A percentile compares a stretch with the other conserved stretches of the same genome.
These are phyloP conservation scores for Drosophila pallidifrons DNA, from an alignment of 1,140 invertebrate genomes.

Conservation along the genomic window DNA sequence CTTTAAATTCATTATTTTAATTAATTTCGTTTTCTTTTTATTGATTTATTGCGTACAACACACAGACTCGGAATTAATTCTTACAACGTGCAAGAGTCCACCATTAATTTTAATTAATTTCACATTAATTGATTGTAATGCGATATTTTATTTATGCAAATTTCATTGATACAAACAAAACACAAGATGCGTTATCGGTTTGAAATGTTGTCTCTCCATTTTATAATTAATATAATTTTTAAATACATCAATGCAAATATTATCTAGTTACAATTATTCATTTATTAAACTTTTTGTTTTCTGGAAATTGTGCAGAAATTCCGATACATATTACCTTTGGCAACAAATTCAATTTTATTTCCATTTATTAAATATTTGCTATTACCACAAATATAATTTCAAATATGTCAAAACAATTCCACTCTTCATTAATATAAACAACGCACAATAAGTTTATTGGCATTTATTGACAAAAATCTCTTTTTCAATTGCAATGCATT, in stretches of 20 bases:
- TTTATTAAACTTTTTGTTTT: background rate
- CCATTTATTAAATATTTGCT: no score
- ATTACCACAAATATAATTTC: no score
- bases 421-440: no score
- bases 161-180: background rate
- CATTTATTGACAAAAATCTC: no score
- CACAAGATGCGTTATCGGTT: background rate
- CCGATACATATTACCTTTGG: background rate
- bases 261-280: background rate
- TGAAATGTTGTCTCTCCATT: background rate
- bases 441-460: no score
- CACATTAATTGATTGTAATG: background rate
- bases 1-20: constrained; percentile 30
- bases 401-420: no score
- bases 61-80: constrained; percentile 12
- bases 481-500: no score
- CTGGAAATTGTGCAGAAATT: no score
- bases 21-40: constrained; percentile 21
- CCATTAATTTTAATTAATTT: constrained; percentile 30
- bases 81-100: background rate
- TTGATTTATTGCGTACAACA: constrained; percentile 7
- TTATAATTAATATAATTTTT: background rate
- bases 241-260: background rate
- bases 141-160: constrained; percentile 13
- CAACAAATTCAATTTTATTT: background rate